Evolutionary conservation across 2,113 vertebrate species (phyloP), one percentile per base, ranked within the genome.

Genomic region (Leucoraja erinaceus): DNA sequence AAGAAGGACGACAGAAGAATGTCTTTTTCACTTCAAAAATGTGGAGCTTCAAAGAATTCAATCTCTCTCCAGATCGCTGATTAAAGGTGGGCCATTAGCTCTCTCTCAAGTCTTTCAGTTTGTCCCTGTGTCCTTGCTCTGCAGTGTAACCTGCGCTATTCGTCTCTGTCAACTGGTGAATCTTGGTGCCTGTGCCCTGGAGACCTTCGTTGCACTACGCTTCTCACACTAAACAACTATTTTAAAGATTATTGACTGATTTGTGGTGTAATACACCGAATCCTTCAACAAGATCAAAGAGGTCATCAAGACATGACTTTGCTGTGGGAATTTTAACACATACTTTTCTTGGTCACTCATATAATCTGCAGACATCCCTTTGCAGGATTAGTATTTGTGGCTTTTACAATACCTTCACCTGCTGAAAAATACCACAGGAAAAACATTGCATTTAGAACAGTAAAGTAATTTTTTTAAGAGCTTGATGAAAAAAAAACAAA

Each of bases 51-150:
- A 95, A 96, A 95, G 95, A 95, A 95, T 96, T 95, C 95, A 94
- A 75, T 93, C 93, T 94, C 93, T 94, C 94, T 93, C 95, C 95
- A 94, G 94, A 94, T 94, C 93, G 94, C 95, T 94, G 96, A 95
- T 93, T 94, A 93, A 95, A 94, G 95, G 95, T 72, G 93, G 94
- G 93, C 94, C 94, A 94, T 94, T 93, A 93, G 95, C 95, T 96
- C 93, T 95, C 94, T 96, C 93, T 93, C 95, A 90, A 93, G 94
- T 93, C 94, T 94, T 94, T 94, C 94, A 94, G 78, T 93, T 79
- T 91, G 97, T 98, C 97, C 96, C 95, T 98, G 98, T 95, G 97
- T 98, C 97, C 97, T 99, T 98, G 97, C 95, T 96, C 94, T 0
- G 94, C 94, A 95, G 94, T 94, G 94, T 94, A 95, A 95, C 94